Percentiles rank a stretch among this genome's conserved stretches.
These are phyloP conservation scores for Mesorhabditis spiculigera DNA, from an alignment of 2,888 invertebrate genomes.

Conservation along the genomic window DNA sequence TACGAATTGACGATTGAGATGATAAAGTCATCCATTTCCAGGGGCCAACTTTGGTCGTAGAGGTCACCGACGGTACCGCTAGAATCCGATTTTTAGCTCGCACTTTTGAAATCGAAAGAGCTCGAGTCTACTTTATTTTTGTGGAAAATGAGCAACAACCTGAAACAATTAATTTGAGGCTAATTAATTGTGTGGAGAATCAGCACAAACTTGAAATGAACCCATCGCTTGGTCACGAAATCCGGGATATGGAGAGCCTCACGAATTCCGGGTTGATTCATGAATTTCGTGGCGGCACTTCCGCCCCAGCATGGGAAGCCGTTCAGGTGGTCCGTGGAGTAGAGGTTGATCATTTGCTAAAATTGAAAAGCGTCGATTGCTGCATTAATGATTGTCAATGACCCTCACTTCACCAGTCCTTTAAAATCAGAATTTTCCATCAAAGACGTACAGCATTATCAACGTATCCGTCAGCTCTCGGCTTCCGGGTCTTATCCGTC, in stretches of 20 bases:
- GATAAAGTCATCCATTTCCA: conserved; percentile 1
- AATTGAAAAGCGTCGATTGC: conserved; percentile 2
- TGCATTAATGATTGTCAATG: too few relatives aligned
- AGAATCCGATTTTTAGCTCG: conserved; percentile 7
- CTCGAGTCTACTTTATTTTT: too few relatives aligned
- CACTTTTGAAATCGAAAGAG: too few relatives aligned
- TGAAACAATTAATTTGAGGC: neutral
- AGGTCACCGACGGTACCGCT: conserved; percentile 25
- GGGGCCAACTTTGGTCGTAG: conserved; percentile 21
- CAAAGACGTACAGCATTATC: neutral
- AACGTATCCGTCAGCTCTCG: neutral
- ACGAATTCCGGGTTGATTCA: conserved; percentile 48
- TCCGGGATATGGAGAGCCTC: conserved; percentile 45
- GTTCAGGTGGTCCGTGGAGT: conserved; percentile 40
- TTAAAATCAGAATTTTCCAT: neutral
- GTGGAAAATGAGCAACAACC: too few relatives aligned
- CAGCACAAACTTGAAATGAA: conserved; percentile 25
- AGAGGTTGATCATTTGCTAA: conserved; percentile 30
- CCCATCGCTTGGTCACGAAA: conserved; percentile 21
- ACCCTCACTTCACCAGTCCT: too few relatives aligned
- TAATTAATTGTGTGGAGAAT: neutral
- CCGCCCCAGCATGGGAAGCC: conserved; percentile 48
- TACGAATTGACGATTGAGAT: conserved; percentile 22
- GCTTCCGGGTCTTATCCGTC: neutral
- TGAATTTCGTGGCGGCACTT: conserved; percentile 36